Base-by-base conservation (phyloP, 2,888 invertebrate species). In the Drosophila nr. fundita region DNA sequence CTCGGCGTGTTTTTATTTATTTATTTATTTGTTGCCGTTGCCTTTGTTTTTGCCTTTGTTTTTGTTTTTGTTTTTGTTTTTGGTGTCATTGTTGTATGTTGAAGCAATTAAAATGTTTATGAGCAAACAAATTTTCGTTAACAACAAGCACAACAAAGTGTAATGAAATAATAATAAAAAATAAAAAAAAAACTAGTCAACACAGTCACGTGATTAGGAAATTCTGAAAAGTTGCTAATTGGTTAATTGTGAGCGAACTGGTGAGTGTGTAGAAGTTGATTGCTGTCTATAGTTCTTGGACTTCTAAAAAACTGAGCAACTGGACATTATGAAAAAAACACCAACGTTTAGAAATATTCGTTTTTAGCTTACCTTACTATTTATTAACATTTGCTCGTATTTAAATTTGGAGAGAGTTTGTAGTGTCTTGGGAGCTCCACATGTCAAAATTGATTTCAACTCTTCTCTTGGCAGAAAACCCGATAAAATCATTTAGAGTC, bases 101-200 rank as follows among this genome's bases (percentile, higher is more conserved):
- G 75, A 77, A 78, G 86, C 89, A 89, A 85, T 85, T 89, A 85
- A 85, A 85, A 89, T 88, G 87, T 89, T 85, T 85, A 89, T 87
- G 88, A 78, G 85, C 88, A 85, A 89, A 87, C 88, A 85, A 85
- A 80, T 87, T 85, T 72, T 84, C 82, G 68, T 75, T 82, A 76
- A 77, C 85, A 89, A 82, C 87, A 89, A 87, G 64, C 71, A 70
- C 70, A 80, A 69, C 78, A 76, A 82, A 79, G 73, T 67, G 69
- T 62, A 70, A 72, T 82, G 77, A 84, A 76, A 85, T 79, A 78
- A 82, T 78, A 74, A 83, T 71, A 83, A 76, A 76, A 80, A 71
- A 59, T 21, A 21, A 65, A 72, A 68, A 68, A 4, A 76, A 64
- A 57, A 64, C 30, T 63, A 42, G 49, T 32, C 55, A 62, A 62